Percentiles rank a stretch among this genome's conserved stretches.
Conservation (phyloP, 2,113 vertebrate species). For the Vulpes vulpes region DNA sequence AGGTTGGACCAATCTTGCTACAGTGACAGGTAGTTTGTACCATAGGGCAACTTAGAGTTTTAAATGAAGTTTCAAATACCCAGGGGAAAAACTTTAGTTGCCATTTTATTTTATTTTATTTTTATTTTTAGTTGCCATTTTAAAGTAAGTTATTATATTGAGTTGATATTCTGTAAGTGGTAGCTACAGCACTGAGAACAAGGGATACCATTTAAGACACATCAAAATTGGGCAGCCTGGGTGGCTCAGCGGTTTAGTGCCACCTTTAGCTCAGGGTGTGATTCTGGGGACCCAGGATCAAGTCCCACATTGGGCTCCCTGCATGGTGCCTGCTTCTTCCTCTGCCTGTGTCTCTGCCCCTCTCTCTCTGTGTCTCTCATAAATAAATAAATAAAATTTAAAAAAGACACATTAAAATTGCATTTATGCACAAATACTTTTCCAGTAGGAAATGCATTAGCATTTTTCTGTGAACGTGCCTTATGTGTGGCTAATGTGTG, state of each 20-base stretch:
- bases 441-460: not conserved
- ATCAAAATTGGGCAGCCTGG: not conserved
- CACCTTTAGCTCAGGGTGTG: no score
- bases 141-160: conserved; percentile 10
- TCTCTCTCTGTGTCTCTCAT: no score
- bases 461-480: not conserved
- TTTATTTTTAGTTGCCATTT: not conserved
- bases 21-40: not conserved
- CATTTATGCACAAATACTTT: not conserved
- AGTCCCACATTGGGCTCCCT: no score
- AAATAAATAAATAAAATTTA: no score
- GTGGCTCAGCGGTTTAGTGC: no score
- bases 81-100: not conserved
- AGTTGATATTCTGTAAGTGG: not conserved
- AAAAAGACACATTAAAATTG: not conserved
- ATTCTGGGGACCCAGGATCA: no score
- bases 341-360: no score
- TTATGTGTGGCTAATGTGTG: not conserved
- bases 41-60: not conserved
- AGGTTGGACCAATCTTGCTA: not conserved
- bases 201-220: not conserved
- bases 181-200: not conserved
- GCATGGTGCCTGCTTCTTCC: no score
- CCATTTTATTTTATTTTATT: no score
- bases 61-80: not conserved